These are phyloP conservation scores for Aproaerema taeniolella DNA, from an alignment of 2,888 invertebrate genomes.

Conservation along the genomic window DNA sequence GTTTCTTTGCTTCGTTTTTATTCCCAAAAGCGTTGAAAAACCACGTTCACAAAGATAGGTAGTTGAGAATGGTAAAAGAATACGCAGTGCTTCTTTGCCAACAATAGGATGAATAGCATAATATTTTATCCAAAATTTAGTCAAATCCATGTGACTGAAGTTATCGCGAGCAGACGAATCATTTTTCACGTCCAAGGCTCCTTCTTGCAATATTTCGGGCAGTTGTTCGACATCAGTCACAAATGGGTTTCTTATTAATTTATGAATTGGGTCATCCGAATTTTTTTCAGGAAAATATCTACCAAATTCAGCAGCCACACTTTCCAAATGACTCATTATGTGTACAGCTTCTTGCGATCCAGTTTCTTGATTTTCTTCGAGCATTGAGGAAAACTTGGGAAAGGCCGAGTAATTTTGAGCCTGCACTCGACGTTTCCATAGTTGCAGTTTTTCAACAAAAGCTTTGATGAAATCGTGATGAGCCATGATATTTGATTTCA, in stretches of 20 bases:
- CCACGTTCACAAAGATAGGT: conserved; percentile 5
- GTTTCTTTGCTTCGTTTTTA: conserved; percentile 1
- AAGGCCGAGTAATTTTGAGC: conserved; percentile 15
- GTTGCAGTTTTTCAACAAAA: conserved; percentile 19
- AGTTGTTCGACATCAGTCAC: conserved; percentile 15
- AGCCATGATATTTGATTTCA: conserved; percentile 18
- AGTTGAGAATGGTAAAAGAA: conserved; percentile 8
- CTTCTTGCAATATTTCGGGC: conserved; percentile 15
- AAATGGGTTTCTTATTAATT: conserved; percentile 15
- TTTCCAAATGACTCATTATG: conserved; percentile 16
- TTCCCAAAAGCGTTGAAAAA: conserved; percentile 1
- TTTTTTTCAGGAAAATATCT: conserved; percentile 14
- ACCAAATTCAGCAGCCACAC: conserved; percentile 12
- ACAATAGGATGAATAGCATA: conserved; percentile 8
- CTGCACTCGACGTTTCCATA: conserved; percentile 16
- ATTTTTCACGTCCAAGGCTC: conserved; percentile 20
- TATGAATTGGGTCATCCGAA: conserved; percentile 16
- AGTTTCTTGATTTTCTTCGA: conserved; percentile 10
- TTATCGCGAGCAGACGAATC: conserved; percentile 18
- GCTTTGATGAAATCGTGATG: conserved; percentile 16
- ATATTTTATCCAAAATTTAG: conserved; percentile 3
- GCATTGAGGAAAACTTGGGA: conserved; percentile 11
- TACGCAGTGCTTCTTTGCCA: conserved; percentile 6
- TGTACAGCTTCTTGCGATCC: conserved; percentile 10
- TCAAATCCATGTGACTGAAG: conserved; percentile 15